A percentile compares a stretch with the other conserved stretches of the same genome.
Conservation (phyloP, 1,140 invertebrate species). For the Holcopasites calliopsidis region DNA sequence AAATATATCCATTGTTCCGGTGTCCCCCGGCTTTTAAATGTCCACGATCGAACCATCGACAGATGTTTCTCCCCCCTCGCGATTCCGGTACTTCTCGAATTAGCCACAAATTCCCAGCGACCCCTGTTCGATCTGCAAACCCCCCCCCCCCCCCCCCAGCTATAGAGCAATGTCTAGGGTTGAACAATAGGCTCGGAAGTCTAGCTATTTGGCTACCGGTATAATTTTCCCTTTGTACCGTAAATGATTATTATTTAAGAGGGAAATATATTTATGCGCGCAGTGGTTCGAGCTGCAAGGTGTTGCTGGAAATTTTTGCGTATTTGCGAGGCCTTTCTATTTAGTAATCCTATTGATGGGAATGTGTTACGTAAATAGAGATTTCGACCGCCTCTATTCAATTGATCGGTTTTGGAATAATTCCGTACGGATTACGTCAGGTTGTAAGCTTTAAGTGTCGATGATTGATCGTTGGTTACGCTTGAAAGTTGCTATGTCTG, state of each 20-base stretch:
- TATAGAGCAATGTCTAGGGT: neutral
- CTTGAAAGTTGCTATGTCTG: too few relatives aligned
- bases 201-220: neutral
- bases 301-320: neutral
- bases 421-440: too few relatives aligned
- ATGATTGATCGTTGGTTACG: too few relatives aligned
- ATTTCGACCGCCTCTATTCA: neutral
- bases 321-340: neutral
- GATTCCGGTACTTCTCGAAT: slow-evolving; percentile 48
- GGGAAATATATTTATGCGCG: neutral
- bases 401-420: neutral
- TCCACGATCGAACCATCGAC: slow-evolving; percentile 65
- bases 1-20: slow-evolving; percentile 47
- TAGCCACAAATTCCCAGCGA: slow-evolving; percentile 24
- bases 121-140: slow-evolving; percentile 15
- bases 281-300: neutral
- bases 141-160: slow-evolving; percentile 18
- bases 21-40: slow-evolving; percentile 47
- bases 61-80: slow-evolving; percentile 64
- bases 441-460: too few relatives aligned
- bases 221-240: slow-evolving; percentile 1
- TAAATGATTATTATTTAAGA: neutral
- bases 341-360: neutral
- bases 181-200: neutral
- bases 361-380: neutral